Base-by-base conservation (phyloP, 2,797 vertebrate genomes). In the Distichodus sexfasciatus region DNA sequence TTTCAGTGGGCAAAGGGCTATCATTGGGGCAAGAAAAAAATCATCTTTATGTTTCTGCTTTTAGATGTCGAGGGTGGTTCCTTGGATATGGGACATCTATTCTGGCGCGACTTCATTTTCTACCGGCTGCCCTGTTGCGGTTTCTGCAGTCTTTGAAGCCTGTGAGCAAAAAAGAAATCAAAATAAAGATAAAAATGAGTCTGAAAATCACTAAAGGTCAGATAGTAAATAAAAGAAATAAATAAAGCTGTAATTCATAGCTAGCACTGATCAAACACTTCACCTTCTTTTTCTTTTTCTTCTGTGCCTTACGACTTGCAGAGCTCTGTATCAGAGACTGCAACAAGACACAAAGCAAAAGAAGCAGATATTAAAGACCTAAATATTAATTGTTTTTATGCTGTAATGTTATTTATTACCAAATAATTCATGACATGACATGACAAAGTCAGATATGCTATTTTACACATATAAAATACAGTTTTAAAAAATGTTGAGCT, bases 251-350 rank as follows among this genome's bases (percentile, higher is more conserved):
- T 33, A 2, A 10, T 10, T 12, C 7, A 17, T 24, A 15, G n/a
- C 15, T 33, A 6, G 23, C n/a, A 7, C 11, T 28, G 23, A 53
- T 9, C 43, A 26, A 41, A 59, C 1, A 6, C 21, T 51, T 71
- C 43, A 99, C 97, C 96, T 99, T 99, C 93, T 99, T 98, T 92
- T 99, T 99, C 93, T 98, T 98, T 88, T 97, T 99, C 89, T 99
- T 99, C 85, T 99, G 96, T 29, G 95, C 94, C 90, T 96, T 99
- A 51, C 95, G 88, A 87, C 96, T 98, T 73, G 96, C 94, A 38
- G 97, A 98, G 89, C 95, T 98, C 72, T 98, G 95, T 79, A 99
- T 76, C 47, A 79, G 67, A 44, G 70, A 76, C 77, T 79, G 46
- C 14, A 66, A 38, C 24, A 47, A 12, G 19, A 6, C 14, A 19